Conservation (phyloP, 2,797 vertebrate species). For the Sternotherus odoratus region DNA sequence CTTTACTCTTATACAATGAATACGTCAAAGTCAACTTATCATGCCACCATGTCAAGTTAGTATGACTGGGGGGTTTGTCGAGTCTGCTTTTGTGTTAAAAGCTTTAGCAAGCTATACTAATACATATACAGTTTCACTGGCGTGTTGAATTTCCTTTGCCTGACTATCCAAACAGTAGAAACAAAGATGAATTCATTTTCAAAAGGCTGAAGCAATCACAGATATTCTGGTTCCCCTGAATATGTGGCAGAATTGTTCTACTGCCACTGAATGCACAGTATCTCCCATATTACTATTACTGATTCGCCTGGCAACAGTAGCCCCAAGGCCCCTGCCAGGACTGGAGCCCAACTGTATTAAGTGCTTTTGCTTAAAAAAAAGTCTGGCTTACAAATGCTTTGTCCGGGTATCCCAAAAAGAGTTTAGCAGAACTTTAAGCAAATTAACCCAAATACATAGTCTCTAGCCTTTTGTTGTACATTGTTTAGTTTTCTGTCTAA, state of each 20-base stretch:
- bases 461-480: not conserved
- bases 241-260: not conserved
- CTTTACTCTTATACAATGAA: rapidly evolving
- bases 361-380: not conserved
- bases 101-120: too few species aligned
- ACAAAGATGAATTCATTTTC: not conserved
- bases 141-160: not conserved
- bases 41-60: not conserved
- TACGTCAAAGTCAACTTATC: rapidly evolving
- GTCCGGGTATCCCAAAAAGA: not conserved
- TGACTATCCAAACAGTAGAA: not conserved
- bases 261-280: not conserved
- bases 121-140: rapidly evolving
- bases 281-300: not conserved
- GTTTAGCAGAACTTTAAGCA: not conserved
- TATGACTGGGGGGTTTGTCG: not conserved
- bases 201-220: not conserved
- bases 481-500: not conserved
- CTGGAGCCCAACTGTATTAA: not conserved
- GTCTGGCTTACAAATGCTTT: not conserved
- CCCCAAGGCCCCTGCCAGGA: not conserved
- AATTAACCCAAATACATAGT: not conserved
- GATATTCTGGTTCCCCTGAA: not conserved
- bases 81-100: not conserved
- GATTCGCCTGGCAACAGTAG: not conserved